A percentile compares a stretch with the other conserved stretches of the same genome.
phyloP scores from a whole-genome alignment of 2,113 vertebrate genomes.

The Dasypus novemcinctus region DNA sequence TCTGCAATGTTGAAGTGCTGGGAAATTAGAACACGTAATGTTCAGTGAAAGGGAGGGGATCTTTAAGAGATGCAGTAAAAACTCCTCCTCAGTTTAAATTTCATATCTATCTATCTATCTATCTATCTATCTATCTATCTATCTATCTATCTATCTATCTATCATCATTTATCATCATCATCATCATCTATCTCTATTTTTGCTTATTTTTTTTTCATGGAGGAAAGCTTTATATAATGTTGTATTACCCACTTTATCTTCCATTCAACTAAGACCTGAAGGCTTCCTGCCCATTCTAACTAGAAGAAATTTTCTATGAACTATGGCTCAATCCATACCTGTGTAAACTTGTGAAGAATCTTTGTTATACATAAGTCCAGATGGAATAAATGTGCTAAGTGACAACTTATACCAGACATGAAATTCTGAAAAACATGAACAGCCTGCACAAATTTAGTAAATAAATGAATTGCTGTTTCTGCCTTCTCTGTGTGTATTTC shows the following conservation, averaged over 20 bases:
- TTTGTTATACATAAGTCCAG: not conserved
- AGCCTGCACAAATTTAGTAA: not conserved
- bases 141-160: no score
- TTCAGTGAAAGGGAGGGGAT: not conserved
- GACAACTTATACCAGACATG: not conserved
- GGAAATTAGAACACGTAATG: not conserved
- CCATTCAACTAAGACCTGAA: not conserved
- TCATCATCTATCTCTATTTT: no score
- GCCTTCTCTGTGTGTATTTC: not conserved
- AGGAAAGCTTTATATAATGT: not conserved
- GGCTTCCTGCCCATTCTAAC: not conserved
- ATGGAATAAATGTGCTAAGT: slow-evolving; percentile 29
- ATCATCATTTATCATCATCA: no score
- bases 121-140: not conserved
- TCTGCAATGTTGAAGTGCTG: no score
- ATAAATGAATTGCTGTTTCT: not conserved
- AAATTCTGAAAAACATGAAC: not conserved
- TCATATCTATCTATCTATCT: not conserved
- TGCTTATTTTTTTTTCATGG: no score
- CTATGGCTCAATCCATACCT: not conserved
- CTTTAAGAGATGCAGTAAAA: not conserved
- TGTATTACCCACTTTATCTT: not conserved
- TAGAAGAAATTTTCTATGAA: not conserved
- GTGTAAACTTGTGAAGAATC: not conserved
- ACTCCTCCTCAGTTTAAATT: not conserved